Conservation (phyloP, 2,888 invertebrate genomes). For the Imbricaverruca yamaguchii region DNA sequence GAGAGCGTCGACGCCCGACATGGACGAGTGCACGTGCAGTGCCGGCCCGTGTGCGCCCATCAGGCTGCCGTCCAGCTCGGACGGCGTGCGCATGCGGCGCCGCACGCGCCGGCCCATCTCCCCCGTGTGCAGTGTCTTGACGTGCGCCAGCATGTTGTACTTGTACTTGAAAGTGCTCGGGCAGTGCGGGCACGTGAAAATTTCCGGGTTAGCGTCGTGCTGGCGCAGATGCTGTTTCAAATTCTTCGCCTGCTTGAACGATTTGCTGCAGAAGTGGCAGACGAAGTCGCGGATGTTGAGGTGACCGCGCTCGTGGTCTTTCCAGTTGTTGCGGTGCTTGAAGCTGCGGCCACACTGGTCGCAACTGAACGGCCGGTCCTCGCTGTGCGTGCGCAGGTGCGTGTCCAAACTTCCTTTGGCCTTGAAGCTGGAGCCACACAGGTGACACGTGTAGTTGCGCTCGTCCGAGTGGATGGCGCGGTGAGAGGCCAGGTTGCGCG, state of each 20-base stretch:
- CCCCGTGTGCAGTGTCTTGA: conserved; percentile 21
- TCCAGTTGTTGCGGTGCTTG: conserved; percentile 30
- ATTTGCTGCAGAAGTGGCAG: conserved; percentile 28
- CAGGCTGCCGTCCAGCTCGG: not conserved
- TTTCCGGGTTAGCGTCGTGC: conserved; percentile 25
- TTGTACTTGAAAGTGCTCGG: conserved; percentile 22
- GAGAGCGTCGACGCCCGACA: not conserved
- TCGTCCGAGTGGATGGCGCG: conserved; percentile 23
- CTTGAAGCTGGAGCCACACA: conserved; percentile 25
- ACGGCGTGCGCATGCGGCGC: conserved; percentile 8
- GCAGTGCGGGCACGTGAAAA: conserved; percentile 19
- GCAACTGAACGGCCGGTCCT: conserved; percentile 29
- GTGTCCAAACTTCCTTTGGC: conserved; percentile 28
- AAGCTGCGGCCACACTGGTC: conserved; percentile 26
- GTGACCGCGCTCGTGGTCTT: conserved; percentile 29
- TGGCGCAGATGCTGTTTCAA: conserved; percentile 28
- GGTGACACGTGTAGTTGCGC: conserved; percentile 20
- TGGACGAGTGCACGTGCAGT: not conserved
- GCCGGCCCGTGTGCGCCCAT: not conserved
- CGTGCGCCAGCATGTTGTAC: conserved; percentile 24
- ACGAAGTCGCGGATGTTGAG: conserved; percentile 30
- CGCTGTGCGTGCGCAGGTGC: conserved; percentile 29
- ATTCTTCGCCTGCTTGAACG: conserved; percentile 28
- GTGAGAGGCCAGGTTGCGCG: conserved; percentile 22
- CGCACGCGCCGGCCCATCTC: conserved; percentile 20